These are phyloP conservation scores for Notocelia uddmanniana DNA, from an alignment of 2,888 invertebrate genomes.

Conservation along the genomic window DNA sequence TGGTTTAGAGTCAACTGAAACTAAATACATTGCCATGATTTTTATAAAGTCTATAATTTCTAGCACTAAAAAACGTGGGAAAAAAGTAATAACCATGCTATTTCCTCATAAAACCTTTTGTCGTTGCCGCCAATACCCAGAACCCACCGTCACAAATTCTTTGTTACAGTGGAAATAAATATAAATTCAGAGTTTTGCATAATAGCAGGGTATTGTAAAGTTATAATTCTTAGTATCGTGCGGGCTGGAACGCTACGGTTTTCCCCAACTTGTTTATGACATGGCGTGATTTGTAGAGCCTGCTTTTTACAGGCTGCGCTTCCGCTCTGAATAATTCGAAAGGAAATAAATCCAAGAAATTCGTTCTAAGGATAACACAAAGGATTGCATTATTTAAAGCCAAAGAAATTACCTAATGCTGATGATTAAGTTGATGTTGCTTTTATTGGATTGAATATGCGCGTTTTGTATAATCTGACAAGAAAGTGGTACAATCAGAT, in stretches of 20 bases:
- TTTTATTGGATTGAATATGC: background rate
- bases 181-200: conserved; percentile 19
- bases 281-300: conserved; percentile 43
- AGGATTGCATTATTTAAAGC: too few species aligned
- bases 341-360: conserved; percentile 26
- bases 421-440: background rate
- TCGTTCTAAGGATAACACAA: conserved; percentile 5
- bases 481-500: too few species aligned
- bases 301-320: conserved; percentile 36
- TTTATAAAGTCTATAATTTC: background rate
- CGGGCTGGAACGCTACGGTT: conserved; percentile 19
- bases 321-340: conserved; percentile 30
- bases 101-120: background rate
- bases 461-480: background rate
- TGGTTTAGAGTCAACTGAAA: too few species aligned
- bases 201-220: conserved; percentile 28
- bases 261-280: conserved; percentile 41
- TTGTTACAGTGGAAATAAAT: background rate
- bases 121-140: background rate
- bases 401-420: background rate
- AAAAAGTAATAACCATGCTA: background rate
- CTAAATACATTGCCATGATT: background rate
- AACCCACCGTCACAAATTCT: background rate
- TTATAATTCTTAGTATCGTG: conserved; percentile 29
- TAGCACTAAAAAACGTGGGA: background rate